Conservation (phyloP, 2,797 vertebrate species). For the Calcarius lapponicus region DNA sequence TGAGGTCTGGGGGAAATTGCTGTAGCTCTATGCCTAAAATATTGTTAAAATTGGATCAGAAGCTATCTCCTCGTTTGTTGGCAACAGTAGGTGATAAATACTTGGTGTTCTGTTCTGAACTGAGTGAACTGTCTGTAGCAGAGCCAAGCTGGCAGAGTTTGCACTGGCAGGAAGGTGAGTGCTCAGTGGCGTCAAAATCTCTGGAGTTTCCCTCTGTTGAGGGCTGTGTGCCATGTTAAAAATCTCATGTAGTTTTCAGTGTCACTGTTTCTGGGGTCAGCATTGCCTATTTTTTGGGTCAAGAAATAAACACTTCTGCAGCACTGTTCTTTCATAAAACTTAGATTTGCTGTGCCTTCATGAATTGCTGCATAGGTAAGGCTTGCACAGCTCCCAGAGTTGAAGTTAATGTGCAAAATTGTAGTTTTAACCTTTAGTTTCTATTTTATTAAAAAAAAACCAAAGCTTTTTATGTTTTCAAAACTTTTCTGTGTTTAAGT, state of each 20-base stretch:
- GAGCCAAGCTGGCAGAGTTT: not conserved
- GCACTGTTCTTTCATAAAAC: not conserved
- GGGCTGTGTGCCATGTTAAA: not conserved
- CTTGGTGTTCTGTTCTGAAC: not conserved
- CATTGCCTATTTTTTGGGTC: not conserved
- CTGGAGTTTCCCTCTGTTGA: not conserved
- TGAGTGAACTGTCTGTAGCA: not conserved
- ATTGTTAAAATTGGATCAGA: not conserved
- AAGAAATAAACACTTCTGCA: not conserved
- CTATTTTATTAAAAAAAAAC: not conserved
- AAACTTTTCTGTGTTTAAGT: accelerated
- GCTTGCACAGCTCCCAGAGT: not conserved
- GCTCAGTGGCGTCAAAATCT: not conserved
- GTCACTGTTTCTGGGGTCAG: not conserved
- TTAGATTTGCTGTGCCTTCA: not conserved
- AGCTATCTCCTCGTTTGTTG: not conserved
- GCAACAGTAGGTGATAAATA: not conserved
- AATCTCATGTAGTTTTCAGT: not conserved
- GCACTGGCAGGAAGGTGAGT: not conserved
- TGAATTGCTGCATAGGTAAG: not conserved
- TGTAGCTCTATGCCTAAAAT: not conserved
- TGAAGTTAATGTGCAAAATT: not conserved
- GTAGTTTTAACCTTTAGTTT: not conserved
- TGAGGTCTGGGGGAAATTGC: not conserved
- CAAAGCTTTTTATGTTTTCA: not conserved